Conservation (phyloP, 2,888 invertebrate species). For the Litoditis marina region DNA sequence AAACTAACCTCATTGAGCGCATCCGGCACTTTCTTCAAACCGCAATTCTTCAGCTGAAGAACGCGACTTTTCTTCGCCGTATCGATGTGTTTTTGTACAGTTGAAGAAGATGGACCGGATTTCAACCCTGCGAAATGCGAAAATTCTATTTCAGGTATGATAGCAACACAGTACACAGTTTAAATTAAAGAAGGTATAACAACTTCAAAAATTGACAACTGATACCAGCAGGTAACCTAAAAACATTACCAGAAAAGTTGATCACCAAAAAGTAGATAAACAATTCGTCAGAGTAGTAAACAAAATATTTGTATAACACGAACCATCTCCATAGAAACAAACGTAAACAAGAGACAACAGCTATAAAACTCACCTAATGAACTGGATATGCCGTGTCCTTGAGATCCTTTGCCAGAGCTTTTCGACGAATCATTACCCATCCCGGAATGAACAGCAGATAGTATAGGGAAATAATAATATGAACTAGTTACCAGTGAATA, state of each 20-base stretch:
- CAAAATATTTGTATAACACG: no score
- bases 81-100: conserved; percentile 84
- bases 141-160: neutral
- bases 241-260: no score
- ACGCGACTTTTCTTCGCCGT: conserved; percentile 93
- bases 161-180: neutral
- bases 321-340: no score
- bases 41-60: conserved; percentile 79
- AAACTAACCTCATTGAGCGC: conserved; percentile 42
- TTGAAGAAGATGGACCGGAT: conserved; percentile 48
- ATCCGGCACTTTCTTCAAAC: conserved; percentile 71
- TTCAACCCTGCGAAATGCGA: conserved; percentile 22
- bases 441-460: neutral
- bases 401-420: conserved; percentile 7
- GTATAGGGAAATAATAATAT: no score
- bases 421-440: conserved; percentile 43
- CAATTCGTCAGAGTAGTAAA: no score
- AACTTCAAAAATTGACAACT: neutral
- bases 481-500: no score
- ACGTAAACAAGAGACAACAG: neutral
- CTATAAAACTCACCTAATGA: conserved; percentile 17
- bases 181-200: neutral
- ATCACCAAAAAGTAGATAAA: no score
- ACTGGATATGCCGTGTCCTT: conserved; percentile 17
- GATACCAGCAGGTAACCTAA: neutral